phyloP scores from a whole-genome alignment of 2,888 invertebrate genomes.

The Clusia tigrina region DNA sequence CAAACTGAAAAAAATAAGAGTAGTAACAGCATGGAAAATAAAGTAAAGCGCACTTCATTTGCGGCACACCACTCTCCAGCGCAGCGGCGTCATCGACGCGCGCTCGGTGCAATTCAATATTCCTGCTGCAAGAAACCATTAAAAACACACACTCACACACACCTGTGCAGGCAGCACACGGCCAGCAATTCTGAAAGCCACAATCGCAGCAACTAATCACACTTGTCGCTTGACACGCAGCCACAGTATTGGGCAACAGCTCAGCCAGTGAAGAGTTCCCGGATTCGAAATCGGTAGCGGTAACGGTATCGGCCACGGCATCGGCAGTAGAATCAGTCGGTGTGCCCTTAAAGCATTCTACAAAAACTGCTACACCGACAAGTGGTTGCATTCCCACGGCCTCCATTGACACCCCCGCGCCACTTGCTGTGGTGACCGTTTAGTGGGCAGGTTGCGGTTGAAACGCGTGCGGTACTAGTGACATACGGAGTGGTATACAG shows the following conservation, averaged over 20 bases:
- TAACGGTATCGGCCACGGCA: neutral
- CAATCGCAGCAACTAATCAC: slow-evolving; percentile 16
- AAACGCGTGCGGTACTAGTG: too few relatives aligned
- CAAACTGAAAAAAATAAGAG: neutral
- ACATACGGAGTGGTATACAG: too few relatives aligned
- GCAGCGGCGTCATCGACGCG: neutral
- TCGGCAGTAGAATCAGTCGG: neutral
- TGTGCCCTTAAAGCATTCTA: neutral
- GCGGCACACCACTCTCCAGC: neutral
- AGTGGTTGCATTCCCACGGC: too few relatives aligned
- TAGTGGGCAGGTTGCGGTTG: too few relatives aligned
- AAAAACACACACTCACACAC: neutral
- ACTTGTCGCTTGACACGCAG: slow-evolving; percentile 8
- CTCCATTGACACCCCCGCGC: too few relatives aligned
- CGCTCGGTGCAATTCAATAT: slow-evolving; percentile 25
- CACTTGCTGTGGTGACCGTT: slow-evolving; percentile 39
- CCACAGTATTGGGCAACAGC: slow-evolving; percentile 20
- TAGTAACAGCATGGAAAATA: neutral
- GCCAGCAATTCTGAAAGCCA: slow-evolving; percentile 4
- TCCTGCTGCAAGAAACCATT: slow-evolving; percentile 10
- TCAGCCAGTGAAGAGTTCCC: slow-evolving; percentile 25
- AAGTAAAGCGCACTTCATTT: neutral
- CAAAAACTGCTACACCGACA: neutral
- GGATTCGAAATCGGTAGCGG: slow-evolving; percentile 9
- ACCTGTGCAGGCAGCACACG: neutral